phyloP scores from a whole-genome alignment of 2,888 invertebrate genomes.

The Reticulitermes lucifugus region DNA sequence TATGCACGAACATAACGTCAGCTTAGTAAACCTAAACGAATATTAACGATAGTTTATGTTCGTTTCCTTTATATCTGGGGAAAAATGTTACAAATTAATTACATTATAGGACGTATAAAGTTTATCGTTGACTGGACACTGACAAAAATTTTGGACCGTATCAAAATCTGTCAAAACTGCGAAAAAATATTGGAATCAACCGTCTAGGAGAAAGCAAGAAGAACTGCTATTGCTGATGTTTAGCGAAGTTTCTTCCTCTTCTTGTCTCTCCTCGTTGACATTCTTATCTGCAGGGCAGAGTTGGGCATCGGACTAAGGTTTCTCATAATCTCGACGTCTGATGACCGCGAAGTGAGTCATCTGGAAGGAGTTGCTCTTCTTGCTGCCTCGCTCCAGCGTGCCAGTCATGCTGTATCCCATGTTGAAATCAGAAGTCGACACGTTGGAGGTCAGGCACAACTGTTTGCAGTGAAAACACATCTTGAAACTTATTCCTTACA shows the following conservation, averaged over 20 bases:
- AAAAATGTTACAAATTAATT: too few relatives aligned
- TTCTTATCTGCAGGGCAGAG: neutral
- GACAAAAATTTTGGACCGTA: neutral
- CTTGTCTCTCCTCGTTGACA: neutral
- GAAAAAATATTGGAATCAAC: neutral
- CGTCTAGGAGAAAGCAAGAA: constrained; percentile 1
- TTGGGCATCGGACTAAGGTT: constrained; percentile 58
- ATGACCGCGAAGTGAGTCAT: constrained; percentile 91
- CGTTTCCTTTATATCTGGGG: too few relatives aligned
- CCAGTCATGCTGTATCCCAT: constrained; percentile 93
- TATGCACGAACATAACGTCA: too few relatives aligned
- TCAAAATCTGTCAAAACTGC: neutral
- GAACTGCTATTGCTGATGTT: neutral
- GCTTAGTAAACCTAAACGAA: too few relatives aligned
- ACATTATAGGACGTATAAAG: neutral
- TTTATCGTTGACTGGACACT: neutral
- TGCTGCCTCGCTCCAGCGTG: constrained; percentile 82
- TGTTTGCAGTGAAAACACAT: constrained; percentile 58
- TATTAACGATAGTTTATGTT: too few relatives aligned
- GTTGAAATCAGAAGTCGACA: constrained; percentile 87
- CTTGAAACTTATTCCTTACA: neutral
- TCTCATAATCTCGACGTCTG: constrained; percentile 79
- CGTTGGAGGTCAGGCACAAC: constrained; percentile 86
- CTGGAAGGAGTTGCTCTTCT: constrained; percentile 81
- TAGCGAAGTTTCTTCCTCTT: neutral